Percentiles rank a stretch among this genome's conserved stretches.
These are phyloP conservation scores for Athene noctua DNA, from an alignment of 2,113 vertebrate genomes.

Conservation along the genomic window DNA sequence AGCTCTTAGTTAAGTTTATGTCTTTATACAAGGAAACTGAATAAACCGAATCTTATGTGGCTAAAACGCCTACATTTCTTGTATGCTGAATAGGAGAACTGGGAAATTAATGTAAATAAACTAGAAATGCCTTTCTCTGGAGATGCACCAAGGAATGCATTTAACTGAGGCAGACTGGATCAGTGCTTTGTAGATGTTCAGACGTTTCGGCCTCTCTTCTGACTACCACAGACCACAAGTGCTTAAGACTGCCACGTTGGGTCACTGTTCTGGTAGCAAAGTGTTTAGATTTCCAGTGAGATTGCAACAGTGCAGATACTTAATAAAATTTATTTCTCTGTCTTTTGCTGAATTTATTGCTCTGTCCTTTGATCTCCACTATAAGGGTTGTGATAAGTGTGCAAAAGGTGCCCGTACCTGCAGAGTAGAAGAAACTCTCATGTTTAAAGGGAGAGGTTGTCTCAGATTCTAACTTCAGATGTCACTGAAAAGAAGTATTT, in stretches of 20 bases:
- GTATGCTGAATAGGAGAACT: background rate
- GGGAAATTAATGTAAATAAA: background rate
- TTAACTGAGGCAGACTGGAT: background rate
- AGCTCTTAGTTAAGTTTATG: background rate
- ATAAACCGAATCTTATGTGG: background rate
- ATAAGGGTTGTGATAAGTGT: fast-evolving
- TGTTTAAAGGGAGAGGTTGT: background rate
- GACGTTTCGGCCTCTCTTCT: background rate
- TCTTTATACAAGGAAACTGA: background rate
- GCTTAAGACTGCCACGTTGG: background rate
- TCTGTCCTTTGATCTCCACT: background rate
- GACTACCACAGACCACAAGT: background rate
- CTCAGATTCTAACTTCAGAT: background rate
- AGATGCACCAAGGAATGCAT: background rate
- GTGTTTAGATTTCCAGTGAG: background rate
- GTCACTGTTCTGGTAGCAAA: background rate
- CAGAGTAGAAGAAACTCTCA: background rate
- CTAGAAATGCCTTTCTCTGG: background rate
- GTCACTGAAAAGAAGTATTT: background rate
- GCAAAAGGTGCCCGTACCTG: background rate
- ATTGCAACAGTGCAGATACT: background rate
- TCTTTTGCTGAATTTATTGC: background rate
- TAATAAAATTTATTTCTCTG: background rate
- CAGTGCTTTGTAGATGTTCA: background rate
- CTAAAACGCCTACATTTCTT: background rate